phyloP scores from a whole-genome alignment of 2,888 invertebrate species.

The Ophion obscuratus region DNA sequence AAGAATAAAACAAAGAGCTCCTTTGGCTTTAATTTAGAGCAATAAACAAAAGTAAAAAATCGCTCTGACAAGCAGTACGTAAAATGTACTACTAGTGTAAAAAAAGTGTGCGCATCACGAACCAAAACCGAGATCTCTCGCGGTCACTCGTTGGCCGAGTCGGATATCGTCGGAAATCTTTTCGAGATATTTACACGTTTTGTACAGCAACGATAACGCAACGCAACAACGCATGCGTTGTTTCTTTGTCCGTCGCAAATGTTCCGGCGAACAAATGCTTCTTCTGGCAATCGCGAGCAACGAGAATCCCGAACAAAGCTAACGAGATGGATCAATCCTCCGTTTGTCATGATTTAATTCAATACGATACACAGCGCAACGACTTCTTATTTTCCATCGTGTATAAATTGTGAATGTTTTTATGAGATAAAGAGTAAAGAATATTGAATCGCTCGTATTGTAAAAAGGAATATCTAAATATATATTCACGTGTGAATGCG shows the following conservation, averaged over 20 bases:
- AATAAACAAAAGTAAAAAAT: conserved; percentile 16
- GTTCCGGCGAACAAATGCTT: background rate
- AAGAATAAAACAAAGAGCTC: background rate
- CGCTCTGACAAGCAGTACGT: conserved; percentile 18
- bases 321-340: conserved; percentile 12
- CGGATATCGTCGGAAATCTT: conserved; percentile 26
- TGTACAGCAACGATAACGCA: conserved; percentile 36
- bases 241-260: background rate
- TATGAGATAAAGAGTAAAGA: conserved; percentile 21
- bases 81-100: background rate
- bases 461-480: conserved; percentile 37
- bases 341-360: conserved; percentile 10
- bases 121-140: conserved; percentile 5
- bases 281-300: conserved; percentile 13
- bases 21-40: conserved; percentile 17
- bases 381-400: conserved; percentile 48
- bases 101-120: conserved; percentile 20
- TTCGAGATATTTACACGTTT: conserved; percentile 49
- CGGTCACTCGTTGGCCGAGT: conserved; percentile 13
- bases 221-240: background rate
- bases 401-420: conserved; percentile 62
- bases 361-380: conserved; percentile 34
- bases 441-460: conserved; percentile 49
- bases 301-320: background rate
- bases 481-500: conserved; percentile 40